phyloP scores from a whole-genome alignment of 2,797 vertebrate genomes.

The Brachymystax lenok region DNA sequence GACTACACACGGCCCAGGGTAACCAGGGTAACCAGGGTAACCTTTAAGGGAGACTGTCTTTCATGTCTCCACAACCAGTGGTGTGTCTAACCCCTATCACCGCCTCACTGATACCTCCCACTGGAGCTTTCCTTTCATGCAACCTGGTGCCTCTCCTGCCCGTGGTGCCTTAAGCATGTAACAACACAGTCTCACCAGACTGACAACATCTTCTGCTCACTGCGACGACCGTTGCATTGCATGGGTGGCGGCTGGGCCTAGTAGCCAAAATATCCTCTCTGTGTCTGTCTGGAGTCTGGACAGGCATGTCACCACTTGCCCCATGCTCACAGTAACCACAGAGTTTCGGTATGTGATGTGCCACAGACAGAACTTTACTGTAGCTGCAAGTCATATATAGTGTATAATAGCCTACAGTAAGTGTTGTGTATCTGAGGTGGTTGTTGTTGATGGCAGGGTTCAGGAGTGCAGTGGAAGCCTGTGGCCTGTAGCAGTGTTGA shows the following conservation, averaged over 20 bases:
- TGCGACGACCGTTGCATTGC: background rate
- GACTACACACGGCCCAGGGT: conserved; percentile 6
- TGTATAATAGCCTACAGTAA: background rate
- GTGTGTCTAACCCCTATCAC: conserved; percentile 55
- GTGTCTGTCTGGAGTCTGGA: conserved; percentile 18
- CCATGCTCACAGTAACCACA: conserved; percentile 6
- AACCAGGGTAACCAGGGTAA: conserved; percentile 22
- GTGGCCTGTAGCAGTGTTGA: background rate
- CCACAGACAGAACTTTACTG: background rate
- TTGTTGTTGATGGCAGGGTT: conserved; percentile 12
- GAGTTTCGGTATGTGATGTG: background rate
- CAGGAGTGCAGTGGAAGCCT: conserved; percentile 19
- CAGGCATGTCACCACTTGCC: conserved; percentile 12
- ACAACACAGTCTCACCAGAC: conserved; percentile 7
- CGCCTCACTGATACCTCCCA: conserved; percentile 35
- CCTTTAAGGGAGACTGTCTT: conserved; percentile 47
- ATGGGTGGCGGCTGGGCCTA: conserved; percentile 14
- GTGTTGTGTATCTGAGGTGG: background rate
- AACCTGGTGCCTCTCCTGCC: conserved; percentile 29
- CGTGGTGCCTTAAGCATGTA: conserved; percentile 50
- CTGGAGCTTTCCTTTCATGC: conserved; percentile 17
- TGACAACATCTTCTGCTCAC: conserved; percentile 13
- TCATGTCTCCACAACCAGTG: conserved; percentile 30
- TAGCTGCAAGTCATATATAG: background rate
- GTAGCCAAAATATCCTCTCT: conserved; percentile 10